Conservation (phyloP, 1,140 invertebrate species). For the Drosophila grimshawi region DNA sequence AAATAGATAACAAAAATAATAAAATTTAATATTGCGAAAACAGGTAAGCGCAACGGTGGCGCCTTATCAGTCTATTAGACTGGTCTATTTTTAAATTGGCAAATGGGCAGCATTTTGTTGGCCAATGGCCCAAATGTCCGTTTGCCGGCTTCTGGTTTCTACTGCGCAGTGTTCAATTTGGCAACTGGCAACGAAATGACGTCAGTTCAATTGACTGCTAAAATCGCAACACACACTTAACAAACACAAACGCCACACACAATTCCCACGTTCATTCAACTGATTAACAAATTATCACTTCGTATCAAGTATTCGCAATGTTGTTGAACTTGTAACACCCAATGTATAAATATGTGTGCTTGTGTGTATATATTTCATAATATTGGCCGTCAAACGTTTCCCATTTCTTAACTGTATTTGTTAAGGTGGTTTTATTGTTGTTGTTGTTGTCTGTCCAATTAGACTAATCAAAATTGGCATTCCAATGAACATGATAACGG, state of each 20-base stretch:
- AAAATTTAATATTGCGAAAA: background rate
- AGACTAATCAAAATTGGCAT: conserved; percentile 5
- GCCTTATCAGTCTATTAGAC: conserved; percentile 3
- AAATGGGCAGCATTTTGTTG: conserved; percentile 56
- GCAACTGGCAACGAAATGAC: conserved; percentile 34
- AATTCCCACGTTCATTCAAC: conserved; percentile 69
- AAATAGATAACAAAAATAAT: conserved; percentile 24
- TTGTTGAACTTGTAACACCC: conserved; percentile 28
- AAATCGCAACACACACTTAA: background rate
- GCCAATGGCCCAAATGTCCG: conserved; percentile 50
- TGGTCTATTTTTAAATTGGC: conserved; percentile 39
- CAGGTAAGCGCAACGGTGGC: background rate
- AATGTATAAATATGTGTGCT: background rate
- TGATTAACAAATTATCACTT: conserved; percentile 37
- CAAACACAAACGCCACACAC: conserved; percentile 28
- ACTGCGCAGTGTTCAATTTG: conserved; percentile 62
- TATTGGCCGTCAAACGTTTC: background rate
- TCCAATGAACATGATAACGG: conserved; percentile 25
- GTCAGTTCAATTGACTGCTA: conserved; percentile 23
- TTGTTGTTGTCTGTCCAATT: conserved; percentile 21
- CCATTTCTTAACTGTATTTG: conserved; percentile 4
- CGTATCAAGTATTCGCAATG: conserved; percentile 32
- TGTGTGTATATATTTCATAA: background rate
- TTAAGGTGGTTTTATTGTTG: background rate
- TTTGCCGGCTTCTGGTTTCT: conserved; percentile 8